Evolutionary conservation across 2,797 vertebrate genomes (phyloP), one percentile per base, ranked within the genome.

Genomic region (Dipus sagitta): DNA sequence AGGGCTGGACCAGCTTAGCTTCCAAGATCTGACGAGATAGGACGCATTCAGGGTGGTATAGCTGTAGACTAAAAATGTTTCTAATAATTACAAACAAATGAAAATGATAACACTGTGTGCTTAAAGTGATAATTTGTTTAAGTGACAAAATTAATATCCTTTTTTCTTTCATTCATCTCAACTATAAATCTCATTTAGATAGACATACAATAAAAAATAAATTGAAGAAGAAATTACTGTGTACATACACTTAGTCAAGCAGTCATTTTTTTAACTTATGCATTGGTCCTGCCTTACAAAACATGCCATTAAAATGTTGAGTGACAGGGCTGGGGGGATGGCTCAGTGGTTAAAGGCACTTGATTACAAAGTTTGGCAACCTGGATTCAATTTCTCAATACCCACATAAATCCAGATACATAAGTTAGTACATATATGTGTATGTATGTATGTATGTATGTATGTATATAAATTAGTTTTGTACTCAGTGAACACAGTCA

Each of bases 41-140:
- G 38, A 6, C 38, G 6, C 38, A 38, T 38, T 38, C 38, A 38
- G 3, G 38, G 38, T 38, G 38, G 38, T 38, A 38, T 38, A 38
- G 38, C 38, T 6, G 6, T 38, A 38, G 38, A 38, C 38, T 54
- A 86, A 93, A 83, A 58, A 3, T 10, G 82, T 38, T 71, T 60
- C 85, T 90, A 82, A 88, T 85, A 75, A 88, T 94, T 93, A 64
- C 71, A 93, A 82, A 77, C 88, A 77, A 92, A 91, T 62, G 84
- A 93, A 96, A 95, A 88, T 68, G 38, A 94, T 74, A 81, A 3
- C 30, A 82, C 17, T 47, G n/a, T 75, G 38, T 28, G 65, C 28
- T 23, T 68, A 94, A 94, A 95, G 88, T 84, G 62, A 42, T 87
- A 89, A 96, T 92, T 93, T 93, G 70, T 91, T 90, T 87, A 92